A percentile compares a stretch with the other conserved stretches of the same genome.
Evolutionary conservation across 2,113 vertebrate genomes (phyloP).

Genomic region (Myiagra hebetior): DNA sequence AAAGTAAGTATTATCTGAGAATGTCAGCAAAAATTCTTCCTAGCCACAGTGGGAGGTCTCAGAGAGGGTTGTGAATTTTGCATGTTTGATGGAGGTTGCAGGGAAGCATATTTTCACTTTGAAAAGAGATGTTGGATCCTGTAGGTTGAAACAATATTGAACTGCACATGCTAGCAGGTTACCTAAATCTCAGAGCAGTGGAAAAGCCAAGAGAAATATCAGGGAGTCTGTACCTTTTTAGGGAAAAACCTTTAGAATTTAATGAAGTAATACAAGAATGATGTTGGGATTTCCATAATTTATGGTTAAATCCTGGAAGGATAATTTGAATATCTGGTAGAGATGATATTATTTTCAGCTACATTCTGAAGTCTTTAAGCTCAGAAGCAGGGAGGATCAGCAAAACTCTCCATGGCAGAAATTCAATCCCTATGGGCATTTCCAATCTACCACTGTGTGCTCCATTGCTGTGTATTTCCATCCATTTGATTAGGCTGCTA

Average conservation of each 20-base stretch:
- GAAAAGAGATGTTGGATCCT: neutral
- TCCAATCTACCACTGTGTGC: neutral
- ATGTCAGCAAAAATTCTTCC: neutral
- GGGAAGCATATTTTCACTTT: neutral
- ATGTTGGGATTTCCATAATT: neutral
- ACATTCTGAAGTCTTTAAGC: neutral
- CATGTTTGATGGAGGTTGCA: neutral
- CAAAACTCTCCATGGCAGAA: neutral
- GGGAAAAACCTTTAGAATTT: neutral
- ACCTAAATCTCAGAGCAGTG: neutral
- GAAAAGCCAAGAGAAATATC: constrained; percentile 4
- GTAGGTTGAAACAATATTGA: neutral
- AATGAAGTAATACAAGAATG: neutral
- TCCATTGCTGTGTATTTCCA: neutral
- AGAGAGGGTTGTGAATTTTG: neutral
- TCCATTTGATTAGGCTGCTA: neutral
- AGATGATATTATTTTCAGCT: neutral
- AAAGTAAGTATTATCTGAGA: neutral
- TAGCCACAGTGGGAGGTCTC: neutral
- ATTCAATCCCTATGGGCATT: neutral
- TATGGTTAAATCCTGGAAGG: neutral
- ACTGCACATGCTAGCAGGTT: neutral
- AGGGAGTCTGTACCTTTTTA: neutral
- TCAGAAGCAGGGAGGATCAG: neutral
- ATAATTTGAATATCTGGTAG: neutral